Evolutionary conservation across 2,113 vertebrate species (phyloP), one percentile per base, ranked within the genome.

Genomic region (Osmerus mordax): DNA sequence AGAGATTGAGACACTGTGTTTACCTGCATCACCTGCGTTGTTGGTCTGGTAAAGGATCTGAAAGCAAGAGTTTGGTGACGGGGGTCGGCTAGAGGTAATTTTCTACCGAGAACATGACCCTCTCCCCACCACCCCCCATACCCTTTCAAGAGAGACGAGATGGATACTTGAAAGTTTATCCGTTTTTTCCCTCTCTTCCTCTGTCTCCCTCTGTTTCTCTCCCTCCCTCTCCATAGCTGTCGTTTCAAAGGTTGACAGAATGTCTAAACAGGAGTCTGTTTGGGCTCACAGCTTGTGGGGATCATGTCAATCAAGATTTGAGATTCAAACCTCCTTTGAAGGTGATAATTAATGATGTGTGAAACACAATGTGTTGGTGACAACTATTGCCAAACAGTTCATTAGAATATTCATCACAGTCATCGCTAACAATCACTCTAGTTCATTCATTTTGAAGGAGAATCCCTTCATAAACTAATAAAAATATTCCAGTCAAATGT

Each of bases 251-350:
- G 70, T 79, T 74, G 73, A 79, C 81, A 78, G 71, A 82, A 82
- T 70, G 76, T 80, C 74, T 56, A 66, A 76, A 74, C 77, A 71
- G 74, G 58, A 74, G 71, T 78, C 76, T 85, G 83, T 87, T 85
- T 14, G 81, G 79, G 82, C 85, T 87, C 83, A 87, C 82, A 87
- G 83, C 84, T 87, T 86, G 80, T 21, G 70, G 65, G 81, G 75
- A 84, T 85, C 81, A 82, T 85, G 86, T 85, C 86, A 87, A 82
- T 87, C 84, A 84, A 73, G 82, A 79, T 82, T 84, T 84, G 67
- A 78, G 80, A 83, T 85, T 79, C 71, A 69, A 76, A 71, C 60
- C 53, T 56, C 54, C 29, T 53, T 36, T 55, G 54, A 69, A 80
- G 36, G 86, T 65, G 86, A 81, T 87, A 85, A 85, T 85, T 81